A percentile compares a stretch with the other conserved stretches of the same genome.
These are phyloP conservation scores for Drosophila subquinaria DNA, from an alignment of 2,888 invertebrate species.

Conservation along the genomic window DNA sequence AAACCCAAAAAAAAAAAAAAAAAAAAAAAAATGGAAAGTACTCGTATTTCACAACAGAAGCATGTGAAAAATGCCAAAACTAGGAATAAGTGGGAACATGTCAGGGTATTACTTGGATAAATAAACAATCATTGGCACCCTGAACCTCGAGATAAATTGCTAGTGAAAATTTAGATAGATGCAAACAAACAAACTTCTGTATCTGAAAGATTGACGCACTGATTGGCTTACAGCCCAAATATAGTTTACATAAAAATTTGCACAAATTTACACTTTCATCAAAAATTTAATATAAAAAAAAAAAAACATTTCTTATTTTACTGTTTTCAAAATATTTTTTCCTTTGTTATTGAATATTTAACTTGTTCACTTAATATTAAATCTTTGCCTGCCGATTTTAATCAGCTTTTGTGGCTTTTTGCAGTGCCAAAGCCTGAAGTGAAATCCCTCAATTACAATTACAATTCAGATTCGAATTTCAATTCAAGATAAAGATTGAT, in stretches of 20 bases:
- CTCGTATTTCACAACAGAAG: conserved; percentile 47
- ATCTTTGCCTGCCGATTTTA: neutral
- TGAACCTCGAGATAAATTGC: conserved; percentile 6
- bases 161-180: neutral
- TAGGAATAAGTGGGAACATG: conserved; percentile 18
- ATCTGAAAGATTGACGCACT: conserved; percentile 1
- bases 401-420: neutral
- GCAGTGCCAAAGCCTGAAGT: neutral
- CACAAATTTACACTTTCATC: too few relatives aligned
- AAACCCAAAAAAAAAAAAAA: conserved; percentile 15
- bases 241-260: too few relatives aligned
- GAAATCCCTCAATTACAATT: neutral
- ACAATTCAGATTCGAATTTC: neutral
- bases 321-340: neutral
- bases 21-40: conserved; percentile 37
- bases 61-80: conserved; percentile 50
- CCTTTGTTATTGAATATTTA: neutral
- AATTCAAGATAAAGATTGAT: neutral
- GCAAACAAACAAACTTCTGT: neutral
- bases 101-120: conserved; percentile 21
- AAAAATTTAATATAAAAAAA: too few relatives aligned
- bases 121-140: conserved; percentile 27
- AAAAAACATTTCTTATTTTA: neutral
- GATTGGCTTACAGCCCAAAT: neutral
- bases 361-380: neutral